Evolutionary conservation across 1,140 invertebrate genomes (phyloP).

Genomic region (Ganaspis sp.): DNA sequence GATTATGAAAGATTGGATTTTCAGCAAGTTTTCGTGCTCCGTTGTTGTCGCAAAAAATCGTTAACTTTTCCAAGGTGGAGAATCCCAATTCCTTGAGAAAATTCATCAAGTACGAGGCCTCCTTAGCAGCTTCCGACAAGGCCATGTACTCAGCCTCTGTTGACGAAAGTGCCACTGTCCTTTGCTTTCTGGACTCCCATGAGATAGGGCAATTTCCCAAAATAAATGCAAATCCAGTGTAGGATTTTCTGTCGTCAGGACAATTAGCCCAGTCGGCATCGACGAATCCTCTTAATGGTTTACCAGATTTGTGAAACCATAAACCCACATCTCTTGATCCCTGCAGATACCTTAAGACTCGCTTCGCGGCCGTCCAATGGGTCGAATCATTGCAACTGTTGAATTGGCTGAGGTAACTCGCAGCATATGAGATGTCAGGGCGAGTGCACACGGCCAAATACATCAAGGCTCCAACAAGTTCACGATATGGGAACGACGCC

Average conservation of each 20-base stretch:
- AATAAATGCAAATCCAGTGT: constrained; percentile 56
- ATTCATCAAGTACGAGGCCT: background rate
- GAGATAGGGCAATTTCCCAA: constrained; percentile 42
- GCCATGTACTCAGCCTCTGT: constrained; percentile 60
- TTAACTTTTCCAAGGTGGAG: background rate
- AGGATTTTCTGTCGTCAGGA: constrained; percentile 48
- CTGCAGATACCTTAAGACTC: constrained; percentile 58
- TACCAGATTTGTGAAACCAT: constrained; percentile 29
- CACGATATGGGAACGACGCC: constrained; percentile 53
- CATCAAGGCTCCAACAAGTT: constrained; percentile 61
- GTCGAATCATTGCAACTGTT: constrained; percentile 40
- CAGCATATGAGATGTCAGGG: constrained; percentile 66
- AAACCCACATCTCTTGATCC: constrained; percentile 37
- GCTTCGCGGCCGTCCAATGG: constrained; percentile 56
- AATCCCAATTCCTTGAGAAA: background rate
- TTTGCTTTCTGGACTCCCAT: constrained; percentile 65
- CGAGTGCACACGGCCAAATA: constrained; percentile 60
- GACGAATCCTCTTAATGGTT: constrained; percentile 45
- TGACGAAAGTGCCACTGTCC: constrained; percentile 63
- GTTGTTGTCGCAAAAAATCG: constrained; percentile 38
- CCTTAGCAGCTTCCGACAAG: constrained; percentile 44
- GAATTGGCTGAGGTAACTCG: constrained; percentile 53
- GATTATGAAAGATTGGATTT: constrained; percentile 30
- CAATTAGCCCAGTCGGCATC: constrained; percentile 59
- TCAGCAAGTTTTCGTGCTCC: constrained; percentile 35